These are phyloP conservation scores for Hirudo medicinalis DNA, from an alignment of 1,140 invertebrate species.

Conservation along the genomic window DNA sequence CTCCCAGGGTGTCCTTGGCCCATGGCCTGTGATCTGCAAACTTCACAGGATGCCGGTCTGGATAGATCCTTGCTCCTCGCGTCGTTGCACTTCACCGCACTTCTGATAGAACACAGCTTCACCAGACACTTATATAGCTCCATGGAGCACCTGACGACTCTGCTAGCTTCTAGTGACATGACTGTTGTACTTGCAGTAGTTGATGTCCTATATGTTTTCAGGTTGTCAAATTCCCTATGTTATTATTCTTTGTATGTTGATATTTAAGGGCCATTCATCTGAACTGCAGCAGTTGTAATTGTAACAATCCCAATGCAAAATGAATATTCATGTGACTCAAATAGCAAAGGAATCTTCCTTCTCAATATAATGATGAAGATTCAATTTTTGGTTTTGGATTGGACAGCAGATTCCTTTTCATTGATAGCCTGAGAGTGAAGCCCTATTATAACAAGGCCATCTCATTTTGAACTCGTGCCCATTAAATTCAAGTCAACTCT, in stretches of 20 bases:
- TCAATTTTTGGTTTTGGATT: no score
- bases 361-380: no score
- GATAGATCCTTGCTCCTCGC: conserved; percentile 55
- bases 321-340: no score
- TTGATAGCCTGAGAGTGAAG: not conserved
- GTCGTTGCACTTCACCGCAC: conserved; percentile 67
- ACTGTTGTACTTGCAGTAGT: conserved; percentile 71
- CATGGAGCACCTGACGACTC: conserved; percentile 70
- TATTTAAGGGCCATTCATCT: not conserved
- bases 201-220: conserved; percentile 75
- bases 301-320: no score
- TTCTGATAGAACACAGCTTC: conserved; percentile 79
- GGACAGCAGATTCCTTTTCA: not conserved
- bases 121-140: conserved; percentile 78
- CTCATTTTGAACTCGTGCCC: not conserved
- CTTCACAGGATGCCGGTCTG: conserved; percentile 51
- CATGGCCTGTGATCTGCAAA: conserved; percentile 54
- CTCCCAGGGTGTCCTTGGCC: conserved; percentile 65
- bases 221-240: conserved; percentile 28
- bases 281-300: not conserved
- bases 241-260: not conserved
- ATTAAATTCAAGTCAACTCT: not conserved
- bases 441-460: not conserved
- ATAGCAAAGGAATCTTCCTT: no score
- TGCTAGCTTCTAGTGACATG: conserved; percentile 71